These are phyloP conservation scores for Zosterops japonicus DNA, from an alignment of 2,113 vertebrate genomes.

Conservation along the genomic window DNA sequence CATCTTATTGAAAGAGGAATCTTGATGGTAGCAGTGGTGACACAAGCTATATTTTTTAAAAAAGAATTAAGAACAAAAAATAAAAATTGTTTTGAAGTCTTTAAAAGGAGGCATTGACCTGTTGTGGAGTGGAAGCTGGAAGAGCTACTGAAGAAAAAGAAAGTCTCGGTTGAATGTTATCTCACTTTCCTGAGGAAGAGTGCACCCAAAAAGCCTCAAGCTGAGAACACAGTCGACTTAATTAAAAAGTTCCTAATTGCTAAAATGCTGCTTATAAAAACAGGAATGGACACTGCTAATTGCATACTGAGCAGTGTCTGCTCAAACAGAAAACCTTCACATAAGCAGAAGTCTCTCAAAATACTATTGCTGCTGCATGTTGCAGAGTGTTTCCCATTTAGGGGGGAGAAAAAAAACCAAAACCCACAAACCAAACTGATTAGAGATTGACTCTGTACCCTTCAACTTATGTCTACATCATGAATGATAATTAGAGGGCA, in stretches of 20 bases:
- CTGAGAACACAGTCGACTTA: conserved; percentile 36
- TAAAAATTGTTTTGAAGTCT: not conserved
- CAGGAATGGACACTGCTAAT: conserved; percentile 41
- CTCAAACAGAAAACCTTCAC: not conserved
- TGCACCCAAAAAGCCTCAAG: conserved; percentile 25
- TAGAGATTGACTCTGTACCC: not conserved
- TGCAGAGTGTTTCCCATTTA: not conserved
- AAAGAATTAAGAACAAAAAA: not conserved
- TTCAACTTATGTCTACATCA: not conserved
- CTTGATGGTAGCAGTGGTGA: conserved; percentile 49
- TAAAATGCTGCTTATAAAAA: conserved; percentile 17
- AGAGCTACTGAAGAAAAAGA: not conserved
- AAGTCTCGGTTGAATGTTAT: not conserved
- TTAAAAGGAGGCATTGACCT: conserved; percentile 22
- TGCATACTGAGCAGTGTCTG: not conserved
- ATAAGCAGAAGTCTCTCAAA: not conserved
- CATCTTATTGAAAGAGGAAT: conserved; percentile 62
- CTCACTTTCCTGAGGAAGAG: conserved; percentile 2
- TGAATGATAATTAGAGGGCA: not conserved
- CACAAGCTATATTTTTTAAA: not conserved
- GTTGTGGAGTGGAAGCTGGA: not conserved
- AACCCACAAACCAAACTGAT: not conserved
- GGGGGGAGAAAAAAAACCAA: not conserved
- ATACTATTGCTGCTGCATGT: not conserved
- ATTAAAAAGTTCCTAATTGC: conserved; percentile 44